Percentiles rank a stretch among this genome's conserved stretches.
Conservation (phyloP, 2,888 invertebrate genomes). For the Troides helena region DNA sequence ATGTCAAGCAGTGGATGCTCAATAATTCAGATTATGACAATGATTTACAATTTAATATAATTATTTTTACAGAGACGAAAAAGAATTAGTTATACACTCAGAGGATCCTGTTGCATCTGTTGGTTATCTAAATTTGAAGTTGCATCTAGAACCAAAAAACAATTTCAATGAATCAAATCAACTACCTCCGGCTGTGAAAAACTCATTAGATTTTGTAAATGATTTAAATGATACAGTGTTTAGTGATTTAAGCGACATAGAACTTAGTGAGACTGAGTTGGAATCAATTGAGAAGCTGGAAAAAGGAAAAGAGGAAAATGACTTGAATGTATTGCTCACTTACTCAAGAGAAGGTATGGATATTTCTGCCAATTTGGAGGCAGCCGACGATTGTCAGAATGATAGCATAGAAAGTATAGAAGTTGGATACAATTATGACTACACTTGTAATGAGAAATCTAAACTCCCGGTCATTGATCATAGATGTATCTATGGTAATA, state of each 20-base stretch:
- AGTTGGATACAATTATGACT: conserved; percentile 66
- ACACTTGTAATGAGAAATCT: conserved; percentile 74
- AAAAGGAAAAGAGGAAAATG: conserved; percentile 66
- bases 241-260: conserved; percentile 83
- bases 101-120: conserved; percentile 97
- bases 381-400: conserved; percentile 48
- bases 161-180: conserved; percentile 58
- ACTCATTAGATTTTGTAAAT: conserved; percentile 80
- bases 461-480: conserved; percentile 81
- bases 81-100: conserved; percentile 92
- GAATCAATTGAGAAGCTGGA: conserved; percentile 80
- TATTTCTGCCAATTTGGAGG: conserved; percentile 42
- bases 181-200: conserved; percentile 76
- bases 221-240: conserved; percentile 83
- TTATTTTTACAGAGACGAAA: conserved; percentile 85
- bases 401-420: conserved; percentile 57
- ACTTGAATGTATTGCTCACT: conserved; percentile 68
- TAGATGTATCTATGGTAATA: conserved; percentile 83
- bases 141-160: conserved; percentile 87
- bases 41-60: conserved; percentile 5
- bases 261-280: conserved; percentile 82
- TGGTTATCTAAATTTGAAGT: conserved; percentile 93
- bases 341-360: conserved; percentile 53
- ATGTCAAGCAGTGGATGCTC: too few species aligned
- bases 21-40: not conserved